Percentiles rank a stretch among this genome's conserved stretches.
Conservation (phyloP, 2,888 invertebrate species). For the Strigamia crassipes region DNA sequence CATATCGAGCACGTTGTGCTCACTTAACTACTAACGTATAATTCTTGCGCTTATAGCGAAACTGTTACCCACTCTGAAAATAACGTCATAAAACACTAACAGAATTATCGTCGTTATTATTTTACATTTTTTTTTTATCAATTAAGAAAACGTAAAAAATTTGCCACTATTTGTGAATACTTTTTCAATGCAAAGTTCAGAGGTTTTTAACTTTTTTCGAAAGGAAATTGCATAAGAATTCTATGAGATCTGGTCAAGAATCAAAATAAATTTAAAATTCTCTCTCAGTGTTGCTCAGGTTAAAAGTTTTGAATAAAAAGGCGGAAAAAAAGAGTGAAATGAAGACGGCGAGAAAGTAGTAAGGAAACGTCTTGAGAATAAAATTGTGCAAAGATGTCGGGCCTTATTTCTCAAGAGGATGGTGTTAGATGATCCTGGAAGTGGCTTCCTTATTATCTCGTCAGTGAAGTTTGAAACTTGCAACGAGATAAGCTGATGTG, state of each 20-base stretch:
- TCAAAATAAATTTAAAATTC: not conserved
- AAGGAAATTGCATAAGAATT: too few relatives aligned
- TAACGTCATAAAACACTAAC: too few relatives aligned
- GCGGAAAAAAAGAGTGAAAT: not conserved
- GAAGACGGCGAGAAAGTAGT: not conserved
- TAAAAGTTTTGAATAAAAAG: slow-evolving; percentile 1
- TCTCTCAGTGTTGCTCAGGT: not conserved
- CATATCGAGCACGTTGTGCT: too few relatives aligned
- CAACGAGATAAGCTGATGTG: slow-evolving; percentile 40
- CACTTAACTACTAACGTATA: too few relatives aligned
- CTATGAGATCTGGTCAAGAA: not conserved
- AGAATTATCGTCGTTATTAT: too few relatives aligned
- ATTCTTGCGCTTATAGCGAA: too few relatives aligned
- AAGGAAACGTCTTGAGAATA: slow-evolving; percentile 35
- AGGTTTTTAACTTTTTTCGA: too few relatives aligned
- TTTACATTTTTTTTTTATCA: too few relatives aligned
- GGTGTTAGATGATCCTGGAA: slow-evolving; percentile 32
- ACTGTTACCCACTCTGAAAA: too few relatives aligned
- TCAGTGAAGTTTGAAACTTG: slow-evolving; percentile 37
- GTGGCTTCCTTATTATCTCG: slow-evolving; percentile 40
- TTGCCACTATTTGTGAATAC: too few relatives aligned
- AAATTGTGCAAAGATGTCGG: slow-evolving; percentile 21
- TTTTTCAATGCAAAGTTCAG: too few relatives aligned
- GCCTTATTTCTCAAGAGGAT: slow-evolving; percentile 35
- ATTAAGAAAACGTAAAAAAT: too few relatives aligned